phyloP scores from a whole-genome alignment of 2,888 invertebrate species.

The Drosophila anomelani region DNA sequence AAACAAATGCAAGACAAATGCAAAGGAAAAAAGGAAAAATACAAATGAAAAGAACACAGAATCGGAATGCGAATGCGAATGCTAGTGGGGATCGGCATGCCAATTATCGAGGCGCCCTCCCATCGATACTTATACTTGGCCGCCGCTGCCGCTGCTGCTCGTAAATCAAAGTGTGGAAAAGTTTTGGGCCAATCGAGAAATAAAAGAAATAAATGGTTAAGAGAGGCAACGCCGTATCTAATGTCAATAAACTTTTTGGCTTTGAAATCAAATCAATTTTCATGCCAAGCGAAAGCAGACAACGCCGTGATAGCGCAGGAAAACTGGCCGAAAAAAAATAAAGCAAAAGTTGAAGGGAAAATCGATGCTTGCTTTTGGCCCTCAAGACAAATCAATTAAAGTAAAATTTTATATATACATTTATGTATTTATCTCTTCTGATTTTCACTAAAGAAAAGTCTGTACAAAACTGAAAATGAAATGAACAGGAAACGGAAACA shows the following conservation, averaged over 20 bases:
- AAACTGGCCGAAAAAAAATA: conserved; percentile 17
- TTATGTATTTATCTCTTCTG: conserved; percentile 20
- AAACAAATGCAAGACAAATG: conserved; percentile 42
- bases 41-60: conserved; percentile 26
- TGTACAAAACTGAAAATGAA: conserved; percentile 47
- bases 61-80: conserved; percentile 26
- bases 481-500: conserved; percentile 64
- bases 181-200: conserved; percentile 37
- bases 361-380: conserved; percentile 53
- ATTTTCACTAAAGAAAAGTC: conserved; percentile 43
- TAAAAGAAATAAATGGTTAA: conserved; percentile 27
- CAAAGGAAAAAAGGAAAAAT: conserved; percentile 32
- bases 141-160: conserved; percentile 12
- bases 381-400: conserved; percentile 72
- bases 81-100: conserved; percentile 31
- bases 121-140: conserved; percentile 8
- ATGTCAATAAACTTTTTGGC: conserved; percentile 77
- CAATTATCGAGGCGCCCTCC: conserved; percentile 36
- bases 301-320: conserved; percentile 16
- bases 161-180: conserved; percentile 57
- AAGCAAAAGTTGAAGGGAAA: conserved; percentile 22
- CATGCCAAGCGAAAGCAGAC: conserved; percentile 30
- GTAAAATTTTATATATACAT: conserved; percentile 26
- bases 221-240: conserved; percentile 45
- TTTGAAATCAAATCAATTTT: conserved; percentile 72